Evolutionary conservation across 2,888 invertebrate species (phyloP).

Genomic region (Lepetodrilus schrolli): DNA sequence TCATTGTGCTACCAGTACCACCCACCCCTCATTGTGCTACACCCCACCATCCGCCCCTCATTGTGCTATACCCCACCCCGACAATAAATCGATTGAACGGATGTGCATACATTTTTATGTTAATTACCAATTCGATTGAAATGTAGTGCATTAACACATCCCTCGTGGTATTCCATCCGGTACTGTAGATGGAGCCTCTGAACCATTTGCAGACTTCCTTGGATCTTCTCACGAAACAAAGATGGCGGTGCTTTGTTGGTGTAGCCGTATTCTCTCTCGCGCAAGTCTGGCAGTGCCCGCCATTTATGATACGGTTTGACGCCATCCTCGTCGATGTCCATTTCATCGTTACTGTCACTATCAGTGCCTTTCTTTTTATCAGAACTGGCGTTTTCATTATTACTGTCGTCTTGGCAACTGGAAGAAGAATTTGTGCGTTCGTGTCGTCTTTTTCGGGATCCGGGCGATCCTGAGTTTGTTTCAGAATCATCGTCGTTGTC

Average conservation of each 20-base stretch:
- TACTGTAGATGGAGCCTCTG: conserved; percentile 87
- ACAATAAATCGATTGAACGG: no score
- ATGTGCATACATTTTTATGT: no score
- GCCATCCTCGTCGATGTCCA: conserved; percentile 34
- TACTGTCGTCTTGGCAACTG: conserved; percentile 36
- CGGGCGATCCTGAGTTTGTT: neutral
- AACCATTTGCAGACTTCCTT: conserved; percentile 87
- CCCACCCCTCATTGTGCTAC: no score
- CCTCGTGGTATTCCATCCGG: conserved; percentile 85
- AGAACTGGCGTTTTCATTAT: conserved; percentile 34
- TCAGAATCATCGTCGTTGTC: conserved; percentile 31
- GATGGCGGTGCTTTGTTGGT: conserved; percentile 76
- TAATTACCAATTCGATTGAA: conserved; percentile 84
- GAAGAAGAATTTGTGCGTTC: conserved; percentile 20
- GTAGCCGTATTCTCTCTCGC: conserved; percentile 77
- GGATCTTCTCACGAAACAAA: conserved; percentile 83
- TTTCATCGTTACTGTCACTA: conserved; percentile 44
- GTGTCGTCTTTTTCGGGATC: conserved; percentile 23
- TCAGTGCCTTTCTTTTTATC: conserved; percentile 32
- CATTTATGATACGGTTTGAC: conserved; percentile 79
- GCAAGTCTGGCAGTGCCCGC: conserved; percentile 81
- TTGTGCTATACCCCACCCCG: no score
- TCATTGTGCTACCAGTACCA: no score
- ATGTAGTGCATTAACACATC: conserved; percentile 94
- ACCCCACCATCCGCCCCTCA: no score